Base-by-base conservation (phyloP, 1,140 invertebrate genomes). In the Oppia nitens region DNA sequence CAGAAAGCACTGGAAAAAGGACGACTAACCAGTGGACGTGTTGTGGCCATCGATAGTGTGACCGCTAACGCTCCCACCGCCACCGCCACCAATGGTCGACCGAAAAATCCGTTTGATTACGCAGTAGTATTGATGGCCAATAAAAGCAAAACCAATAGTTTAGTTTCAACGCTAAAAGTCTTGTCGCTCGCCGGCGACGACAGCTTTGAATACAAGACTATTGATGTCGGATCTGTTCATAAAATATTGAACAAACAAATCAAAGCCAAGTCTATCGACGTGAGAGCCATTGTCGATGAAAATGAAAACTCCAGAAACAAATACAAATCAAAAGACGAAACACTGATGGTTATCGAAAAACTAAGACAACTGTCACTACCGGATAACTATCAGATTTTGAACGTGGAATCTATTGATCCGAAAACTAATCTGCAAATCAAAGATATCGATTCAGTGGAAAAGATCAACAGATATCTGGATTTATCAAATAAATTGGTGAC, bases 201-300 rank as follows among this genome's bases (percentile, higher is more conserved):
- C 17, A 6, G 17, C 6, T 40, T 40, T 40, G 32, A 40, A 17
- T 40, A 40, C 32, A 17, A 17, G 6, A 40, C 32, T 9, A 40
- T 17, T 40, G n/a, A 57, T 20, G 45, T 57, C 2, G 17, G 12
- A 21, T 49, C 25, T 29, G 20, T 57, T 28, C 56, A 40, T 40
- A 17, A 17, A 40, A 40, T 40, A 40, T 9, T 57, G 20, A 52
- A 52, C 21, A 57, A 52, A 52, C 56, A 57, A 23, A 23, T 57
- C 12, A n/a, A n/a, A n/a, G n/a, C n/a, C n/a, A 57, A 57, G 40
- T 25, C 20, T 24, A 40, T 57, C 20, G 56, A 57, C 40, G 9
- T 24, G 6, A 20, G 1, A 27, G 47, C n/a, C 12, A 27, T 57
- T 2, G 14, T 50, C 3, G 11, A 3, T 26, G 56, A 57, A 45